Evolutionary conservation across 2,888 invertebrate species (phyloP), one percentile per base, ranked within the genome.

Genomic region (Acanthacorydalis orientalis): DNA sequence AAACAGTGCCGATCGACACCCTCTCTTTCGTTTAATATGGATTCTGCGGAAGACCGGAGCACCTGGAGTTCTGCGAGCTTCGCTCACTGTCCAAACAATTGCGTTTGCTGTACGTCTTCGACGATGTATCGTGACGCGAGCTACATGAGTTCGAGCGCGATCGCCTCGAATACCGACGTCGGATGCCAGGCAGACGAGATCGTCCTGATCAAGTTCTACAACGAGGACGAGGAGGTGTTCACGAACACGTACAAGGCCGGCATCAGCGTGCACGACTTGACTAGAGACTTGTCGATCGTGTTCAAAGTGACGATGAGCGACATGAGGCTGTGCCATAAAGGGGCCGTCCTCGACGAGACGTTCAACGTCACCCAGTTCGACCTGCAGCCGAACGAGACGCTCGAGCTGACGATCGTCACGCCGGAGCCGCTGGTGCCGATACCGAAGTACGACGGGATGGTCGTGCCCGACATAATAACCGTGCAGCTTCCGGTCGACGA

Each of bases 401-500:
- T 58, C 8, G 56, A 58, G 47, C 35, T 58, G 15, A 33, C 44
- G 7, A 34, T 57, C n/a, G 51, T 46, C 1, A 49, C 44, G 33
- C 31, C 31, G 2, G 35, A 47, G 7, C 33, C 31, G n/a, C 14
- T 47, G 10, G 10, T n/a, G 12, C 47, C 47, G 23, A 43, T 47
- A 16, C 47, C 47, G 8, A 49, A 51, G 8, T 53, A 54, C 32
- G 49, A 52, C 38, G 55, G 56, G 37, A 52, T 57, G 41, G 51
- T 51, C 2, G 54, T 72, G 39, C 71, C 74, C 0, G 75, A 76
- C 56, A 71, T 75, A 15, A 66, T 75, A 15, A 75, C 73, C 1
- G 75, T 76, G 1, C 62, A 64, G 32, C 64, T 74, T 14, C 61
- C 67, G 37, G 64, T 63, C 8, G 67, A 67, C 43, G 64, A 69